Evolutionary conservation across 2,113 vertebrate genomes (phyloP).

Genomic region (Clarias macrocephalus): DNA sequence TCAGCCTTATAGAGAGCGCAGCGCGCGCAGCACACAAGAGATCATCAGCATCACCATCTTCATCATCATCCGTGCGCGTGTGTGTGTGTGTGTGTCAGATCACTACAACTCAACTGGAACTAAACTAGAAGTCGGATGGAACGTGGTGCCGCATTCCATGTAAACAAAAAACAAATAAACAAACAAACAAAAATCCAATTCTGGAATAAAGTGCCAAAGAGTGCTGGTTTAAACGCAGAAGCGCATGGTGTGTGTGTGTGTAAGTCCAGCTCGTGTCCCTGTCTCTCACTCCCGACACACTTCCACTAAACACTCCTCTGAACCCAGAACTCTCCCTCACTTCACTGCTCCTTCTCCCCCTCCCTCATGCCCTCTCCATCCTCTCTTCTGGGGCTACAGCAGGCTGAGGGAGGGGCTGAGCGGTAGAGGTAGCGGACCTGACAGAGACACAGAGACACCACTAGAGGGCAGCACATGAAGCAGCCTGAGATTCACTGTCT

Average conservation of each 20-base stretch:
- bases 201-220: background rate
- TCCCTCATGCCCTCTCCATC: constrained; percentile 41
- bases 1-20: background rate
- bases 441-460: constrained; percentile 50
- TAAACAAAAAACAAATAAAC: background rate
- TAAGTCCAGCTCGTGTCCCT: background rate
- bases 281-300: background rate
- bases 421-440: constrained; percentile 36
- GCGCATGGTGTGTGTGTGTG: background rate
- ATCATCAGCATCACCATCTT: background rate
- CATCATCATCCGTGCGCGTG: background rate
- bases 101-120: background rate
- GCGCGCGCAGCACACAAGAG: background rate
- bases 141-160: background rate
- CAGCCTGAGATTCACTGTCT: background rate
- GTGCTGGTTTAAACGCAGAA: background rate
- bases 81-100: background rate
- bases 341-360: constrained; percentile 49
- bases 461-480: constrained; percentile 44
- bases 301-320: constrained; percentile 2
- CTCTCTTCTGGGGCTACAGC: constrained; percentile 49
- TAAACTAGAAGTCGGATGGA: constrained; percentile 16
- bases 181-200: background rate
- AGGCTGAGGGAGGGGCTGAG: constrained; percentile 49
- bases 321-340: background rate